phyloP scores from a whole-genome alignment of 2,797 vertebrate genomes.

The Pyrocephalus nanus region DNA sequence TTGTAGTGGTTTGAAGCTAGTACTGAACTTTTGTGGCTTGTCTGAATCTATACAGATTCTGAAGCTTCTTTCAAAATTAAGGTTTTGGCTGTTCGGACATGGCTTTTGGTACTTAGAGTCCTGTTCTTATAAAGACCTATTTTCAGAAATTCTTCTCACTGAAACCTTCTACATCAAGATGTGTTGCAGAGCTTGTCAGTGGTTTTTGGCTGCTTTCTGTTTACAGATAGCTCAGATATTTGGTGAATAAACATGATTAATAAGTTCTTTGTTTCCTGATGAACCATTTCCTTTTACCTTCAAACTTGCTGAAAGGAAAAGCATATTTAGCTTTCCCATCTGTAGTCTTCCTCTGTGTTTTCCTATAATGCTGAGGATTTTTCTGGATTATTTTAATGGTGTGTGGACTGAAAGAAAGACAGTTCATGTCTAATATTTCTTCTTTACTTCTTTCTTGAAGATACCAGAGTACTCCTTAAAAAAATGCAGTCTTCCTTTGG shows the following conservation, averaged over 20 bases:
- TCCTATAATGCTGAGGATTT: not conserved
- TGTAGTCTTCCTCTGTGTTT: not conserved
- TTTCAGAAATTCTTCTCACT: not conserved
- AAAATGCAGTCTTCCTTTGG: not conserved
- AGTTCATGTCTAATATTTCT: not conserved
- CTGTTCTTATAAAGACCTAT: not conserved
- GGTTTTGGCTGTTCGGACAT: not conserved
- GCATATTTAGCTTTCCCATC: not conserved
- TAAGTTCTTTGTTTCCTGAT: not conserved
- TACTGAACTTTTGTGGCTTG: not conserved
- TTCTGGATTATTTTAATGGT: not conserved
- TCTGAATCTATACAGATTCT: not conserved
- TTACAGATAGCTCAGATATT: not conserved
- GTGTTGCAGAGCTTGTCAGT: not conserved
- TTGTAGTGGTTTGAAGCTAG: not conserved
- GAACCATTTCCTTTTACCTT: rapidly evolving
- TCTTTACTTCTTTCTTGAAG: not conserved
- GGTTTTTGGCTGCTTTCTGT: not conserved
- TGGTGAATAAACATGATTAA: not conserved
- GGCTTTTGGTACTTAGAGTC: not conserved
- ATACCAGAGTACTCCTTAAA: not conserved
- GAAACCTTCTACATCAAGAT: not conserved
- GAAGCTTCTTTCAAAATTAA: not conserved
- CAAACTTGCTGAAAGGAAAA: not conserved
- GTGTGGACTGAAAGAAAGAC: not conserved